Percentiles rank a stretch among this genome's conserved stretches.
Evolutionary conservation across 2,888 invertebrate genomes (phyloP).

Genomic region (Coelopa pilipes): DNA sequence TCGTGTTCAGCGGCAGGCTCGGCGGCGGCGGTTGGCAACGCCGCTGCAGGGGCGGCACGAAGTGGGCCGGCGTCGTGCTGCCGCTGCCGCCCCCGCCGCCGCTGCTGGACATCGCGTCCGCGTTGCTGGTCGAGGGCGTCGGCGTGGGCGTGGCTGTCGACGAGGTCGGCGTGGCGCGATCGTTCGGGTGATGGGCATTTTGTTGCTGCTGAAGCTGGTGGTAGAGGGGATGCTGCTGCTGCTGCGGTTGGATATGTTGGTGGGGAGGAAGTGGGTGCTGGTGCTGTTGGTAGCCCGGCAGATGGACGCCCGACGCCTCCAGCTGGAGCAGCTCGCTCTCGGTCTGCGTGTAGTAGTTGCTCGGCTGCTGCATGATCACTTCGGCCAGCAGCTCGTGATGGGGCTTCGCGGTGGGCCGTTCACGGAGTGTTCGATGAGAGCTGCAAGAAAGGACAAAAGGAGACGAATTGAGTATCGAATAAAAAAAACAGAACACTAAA

Average conservation of each 20-base stretch:
- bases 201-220: conserved; percentile 41
- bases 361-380: conserved; percentile 58
- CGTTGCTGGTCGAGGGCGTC: conserved; percentile 47
- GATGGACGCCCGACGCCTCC: conserved; percentile 55
- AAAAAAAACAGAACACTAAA: too few relatives aligned
- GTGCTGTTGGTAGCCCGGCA: conserved; percentile 50
- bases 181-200: conserved; percentile 44
- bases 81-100: conserved; percentile 47
- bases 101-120: conserved; percentile 53
- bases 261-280: too few relatives aligned
- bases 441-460: conserved; percentile 40
- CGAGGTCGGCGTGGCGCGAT: conserved; percentile 47
- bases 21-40: conserved; percentile 57
- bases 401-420: conserved; percentile 32
- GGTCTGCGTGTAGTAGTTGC: conserved; percentile 65
- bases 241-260: conserved; percentile 42
- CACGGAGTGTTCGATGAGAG: conserved; percentile 25
- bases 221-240: too few relatives aligned
- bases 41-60: conserved; percentile 60
- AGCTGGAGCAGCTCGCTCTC: conserved; percentile 64
- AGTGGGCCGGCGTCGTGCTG: conserved; percentile 56
- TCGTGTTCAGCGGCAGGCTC: conserved; percentile 60
- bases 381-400: conserved; percentile 52
- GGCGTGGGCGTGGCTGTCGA: conserved; percentile 47
- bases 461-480: too few relatives aligned